Evolutionary conservation across 64 coral and sea anemone genomes (phyloP), one percentile per base, ranked within the genome.

Genomic region (Montipora efflorescens): DNA sequence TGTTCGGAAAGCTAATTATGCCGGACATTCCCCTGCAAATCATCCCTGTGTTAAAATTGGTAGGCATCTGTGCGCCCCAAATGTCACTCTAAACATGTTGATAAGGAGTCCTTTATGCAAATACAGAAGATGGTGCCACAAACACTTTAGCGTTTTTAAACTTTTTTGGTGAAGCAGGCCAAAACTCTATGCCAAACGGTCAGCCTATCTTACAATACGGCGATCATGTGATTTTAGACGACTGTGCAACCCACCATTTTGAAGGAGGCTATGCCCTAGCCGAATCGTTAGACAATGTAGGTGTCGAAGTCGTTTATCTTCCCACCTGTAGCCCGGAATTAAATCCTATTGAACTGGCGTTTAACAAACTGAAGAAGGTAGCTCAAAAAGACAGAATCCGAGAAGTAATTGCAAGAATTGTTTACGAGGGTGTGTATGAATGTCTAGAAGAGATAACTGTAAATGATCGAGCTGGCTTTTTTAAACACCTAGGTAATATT

Each of bases 281-380:
- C 77, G 23, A 90, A 25, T 90, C 16, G 75, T 45, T 90, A 23
- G 50, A 79, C 78, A 76, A 48, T 53, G 61, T 90, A 75, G 88
- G 75, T 50, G 78, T 90, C 21, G 88, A 79, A 20, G 88, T 90
- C 44, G 88, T 90, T 61, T 90, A 90, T 59, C 43, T 90, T 12
- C 88, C 75, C 20, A 77, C 88, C 7, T 90, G 78, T 62, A 78
- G 74, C 77, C 88, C 88, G 0, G 73, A 79, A 90, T 75, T 90
- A 5, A 90, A 79, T 36, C 67, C 67, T 18, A 20, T 21, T 20
- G 67, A 69, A 20, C 19, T 69, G 14, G 67, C 19, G 19, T 69
- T 69, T 20, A 15, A 69, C 1, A 69, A 69, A 69, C 67, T 69
- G 67, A 69, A 69, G 67, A 69, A 57, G 53, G 53, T 57, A 6